Evolutionary conservation across 2,888 invertebrate species (phyloP).

Genomic region (Drosophila putrida): DNA sequence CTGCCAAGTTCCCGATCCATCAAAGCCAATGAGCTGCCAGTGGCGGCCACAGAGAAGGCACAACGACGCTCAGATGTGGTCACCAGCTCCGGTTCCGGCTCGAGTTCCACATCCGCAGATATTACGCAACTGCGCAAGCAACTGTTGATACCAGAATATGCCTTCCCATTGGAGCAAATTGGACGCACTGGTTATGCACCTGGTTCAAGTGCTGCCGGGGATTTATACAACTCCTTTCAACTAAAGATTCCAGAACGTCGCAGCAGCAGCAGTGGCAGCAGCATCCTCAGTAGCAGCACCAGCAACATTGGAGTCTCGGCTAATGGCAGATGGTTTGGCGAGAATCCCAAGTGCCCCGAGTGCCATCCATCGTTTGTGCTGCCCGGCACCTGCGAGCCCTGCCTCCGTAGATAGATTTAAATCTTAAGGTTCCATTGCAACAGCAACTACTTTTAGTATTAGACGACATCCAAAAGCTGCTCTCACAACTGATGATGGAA

Average conservation of each 20-base stretch:
- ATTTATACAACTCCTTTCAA: constrained; percentile 88
- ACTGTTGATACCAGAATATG: constrained; percentile 88
- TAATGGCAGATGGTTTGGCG: constrained; percentile 86
- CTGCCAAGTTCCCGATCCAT: constrained; percentile 80
- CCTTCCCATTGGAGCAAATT: constrained; percentile 87
- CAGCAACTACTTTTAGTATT: constrained; percentile 53
- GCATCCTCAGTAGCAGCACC: constrained; percentile 38
- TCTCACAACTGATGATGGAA: neutral
- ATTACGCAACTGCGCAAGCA: constrained; percentile 87
- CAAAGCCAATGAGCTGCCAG: constrained; percentile 70
- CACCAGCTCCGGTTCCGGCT: constrained; percentile 30
- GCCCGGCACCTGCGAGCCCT: constrained; percentile 89
- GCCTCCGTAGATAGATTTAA: constrained; percentile 86
- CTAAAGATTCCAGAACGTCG: constrained; percentile 86
- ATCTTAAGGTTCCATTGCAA: constrained; percentile 42
- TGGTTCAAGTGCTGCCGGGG: constrained; percentile 79
- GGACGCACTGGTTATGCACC: constrained; percentile 87
- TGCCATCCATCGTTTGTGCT: constrained; percentile 88
- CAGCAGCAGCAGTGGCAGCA: constrained; percentile 44
- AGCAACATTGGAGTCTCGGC: constrained; percentile 40
- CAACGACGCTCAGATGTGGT: constrained; percentile 69
- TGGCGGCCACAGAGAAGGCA: constrained; percentile 69
- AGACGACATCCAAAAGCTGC: constrained; percentile 25
- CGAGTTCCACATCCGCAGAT: constrained; percentile 63
- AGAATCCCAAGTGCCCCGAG: constrained; percentile 88